A percentile compares a stretch with the other conserved stretches of the same genome.
These are phyloP conservation scores for Danio tinwini DNA, from an alignment of 2,797 vertebrate species.

Conservation along the genomic window DNA sequence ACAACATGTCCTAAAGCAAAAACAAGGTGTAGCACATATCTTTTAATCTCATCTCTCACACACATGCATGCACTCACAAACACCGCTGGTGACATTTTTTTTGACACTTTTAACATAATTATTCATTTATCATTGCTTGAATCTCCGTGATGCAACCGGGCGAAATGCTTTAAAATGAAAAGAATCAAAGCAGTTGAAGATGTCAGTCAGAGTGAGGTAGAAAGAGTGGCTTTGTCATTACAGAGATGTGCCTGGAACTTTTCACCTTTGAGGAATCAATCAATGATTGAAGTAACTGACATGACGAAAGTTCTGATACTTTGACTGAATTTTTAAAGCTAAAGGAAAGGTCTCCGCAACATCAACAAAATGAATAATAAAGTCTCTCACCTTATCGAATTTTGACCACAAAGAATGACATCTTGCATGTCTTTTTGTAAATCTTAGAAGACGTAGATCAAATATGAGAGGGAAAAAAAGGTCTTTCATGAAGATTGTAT, in stretches of 20 bases:
- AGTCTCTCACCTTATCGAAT: neutral
- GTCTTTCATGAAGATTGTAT: neutral
- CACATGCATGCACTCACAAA: neutral
- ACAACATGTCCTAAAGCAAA: neutral
- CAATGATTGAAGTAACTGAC: slow-evolving; percentile 50
- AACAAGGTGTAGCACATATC: slow-evolving; percentile 13
- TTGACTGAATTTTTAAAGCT: slow-evolving; percentile 25
- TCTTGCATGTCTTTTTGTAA: neutral
- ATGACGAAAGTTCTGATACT: slow-evolving; percentile 42
- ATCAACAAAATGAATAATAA: slow-evolving; percentile 34
- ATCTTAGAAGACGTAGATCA: neutral
- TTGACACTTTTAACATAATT: slow-evolving; percentile 72
- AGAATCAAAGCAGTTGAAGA: slow-evolving; percentile 52
- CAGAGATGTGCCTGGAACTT: slow-evolving; percentile 40
- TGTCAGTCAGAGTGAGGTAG: slow-evolving; percentile 43
- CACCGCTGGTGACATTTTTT: slow-evolving; percentile 68
- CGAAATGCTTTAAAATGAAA: slow-evolving; percentile 73
- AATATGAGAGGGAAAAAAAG: neutral
- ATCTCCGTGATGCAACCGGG: slow-evolving; percentile 76
- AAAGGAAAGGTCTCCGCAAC: slow-evolving; percentile 5
- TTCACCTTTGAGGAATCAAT: slow-evolving; percentile 61
- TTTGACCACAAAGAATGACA: slow-evolving; percentile 8
- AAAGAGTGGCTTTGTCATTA: slow-evolving; percentile 46
- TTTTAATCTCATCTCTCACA: neutral
- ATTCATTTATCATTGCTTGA: slow-evolving; percentile 72